phyloP scores from a whole-genome alignment of 2,113 vertebrate species.

The Rhea pennata region DNA sequence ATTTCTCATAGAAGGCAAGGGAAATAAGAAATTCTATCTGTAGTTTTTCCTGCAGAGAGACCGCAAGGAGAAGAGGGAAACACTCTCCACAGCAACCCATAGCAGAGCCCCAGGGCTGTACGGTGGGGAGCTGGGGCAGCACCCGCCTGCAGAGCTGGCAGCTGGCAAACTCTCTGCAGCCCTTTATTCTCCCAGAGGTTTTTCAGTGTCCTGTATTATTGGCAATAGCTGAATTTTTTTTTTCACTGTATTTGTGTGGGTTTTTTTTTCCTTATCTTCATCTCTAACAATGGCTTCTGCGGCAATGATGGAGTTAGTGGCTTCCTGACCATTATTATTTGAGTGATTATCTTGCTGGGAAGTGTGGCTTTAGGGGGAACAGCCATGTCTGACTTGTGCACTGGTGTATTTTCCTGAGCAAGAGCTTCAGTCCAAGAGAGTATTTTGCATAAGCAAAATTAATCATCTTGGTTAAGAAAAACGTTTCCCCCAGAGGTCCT shows the following conservation, averaged over 20 bases:
- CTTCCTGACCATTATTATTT: background rate
- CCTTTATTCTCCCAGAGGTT: background rate
- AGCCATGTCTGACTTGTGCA: background rate
- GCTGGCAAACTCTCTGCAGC: too few species aligned
- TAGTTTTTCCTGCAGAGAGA: background rate
- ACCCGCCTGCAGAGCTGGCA: too few species aligned
- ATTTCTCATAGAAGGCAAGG: background rate
- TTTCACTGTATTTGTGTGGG: background rate
- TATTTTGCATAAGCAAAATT: conserved; percentile 20
- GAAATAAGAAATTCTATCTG: background rate
- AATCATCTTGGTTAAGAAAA: background rate
- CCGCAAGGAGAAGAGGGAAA: background rate
- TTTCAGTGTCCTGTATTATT: background rate
- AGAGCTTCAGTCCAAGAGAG: background rate
- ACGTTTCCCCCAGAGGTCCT: background rate
- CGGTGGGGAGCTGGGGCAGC: too few species aligned
- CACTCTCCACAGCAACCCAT: background rate
- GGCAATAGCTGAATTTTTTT: background rate
- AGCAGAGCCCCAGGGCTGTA: too few species aligned
- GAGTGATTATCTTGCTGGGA: background rate
- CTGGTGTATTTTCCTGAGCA: background rate
- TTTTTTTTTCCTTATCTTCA: background rate
- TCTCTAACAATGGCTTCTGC: background rate
- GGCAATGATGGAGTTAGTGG: background rate
- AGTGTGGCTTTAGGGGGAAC: background rate